Percentiles rank a stretch among this genome's conserved stretches.
Conservation (phyloP, 2,888 invertebrate genomes). For the Tinea trinotella region DNA sequence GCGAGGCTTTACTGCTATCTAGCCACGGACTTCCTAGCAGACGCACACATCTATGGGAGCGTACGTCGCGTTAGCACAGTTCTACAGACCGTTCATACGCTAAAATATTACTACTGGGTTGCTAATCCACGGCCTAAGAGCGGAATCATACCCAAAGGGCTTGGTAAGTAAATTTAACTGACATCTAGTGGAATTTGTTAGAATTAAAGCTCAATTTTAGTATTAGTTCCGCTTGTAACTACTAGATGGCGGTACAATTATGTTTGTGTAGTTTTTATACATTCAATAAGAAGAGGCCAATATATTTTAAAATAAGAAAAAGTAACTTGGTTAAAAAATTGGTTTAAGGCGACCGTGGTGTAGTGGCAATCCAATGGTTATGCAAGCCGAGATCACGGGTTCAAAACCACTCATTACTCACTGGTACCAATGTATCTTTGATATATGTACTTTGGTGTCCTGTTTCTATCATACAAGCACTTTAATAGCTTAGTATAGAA, state of each 20-base stretch:
- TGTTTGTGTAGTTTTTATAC: too few relatives aligned
- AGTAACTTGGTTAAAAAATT: too few relatives aligned
- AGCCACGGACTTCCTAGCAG: constrained; percentile 98
- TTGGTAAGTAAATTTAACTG: constrained; percentile 77
- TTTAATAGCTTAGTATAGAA: too few relatives aligned
- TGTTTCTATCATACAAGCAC: too few relatives aligned
- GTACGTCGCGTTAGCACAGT: constrained; percentile 97
- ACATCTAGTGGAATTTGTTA: neutral
- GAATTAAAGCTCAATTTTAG: neutral
- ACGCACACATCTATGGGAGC: constrained; percentile 97
- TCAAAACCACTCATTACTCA: too few relatives aligned
- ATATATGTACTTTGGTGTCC: too few relatives aligned
- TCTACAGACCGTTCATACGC: constrained; percentile 96
- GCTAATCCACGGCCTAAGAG: constrained; percentile 95
- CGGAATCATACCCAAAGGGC: constrained; percentile 94
- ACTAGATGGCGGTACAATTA: neutral
- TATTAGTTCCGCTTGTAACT: neutral
- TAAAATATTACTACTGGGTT: constrained; percentile 99
- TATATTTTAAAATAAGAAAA: too few relatives aligned
- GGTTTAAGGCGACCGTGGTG: too few relatives aligned
- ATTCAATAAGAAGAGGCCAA: too few relatives aligned
- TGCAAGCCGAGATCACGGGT: too few relatives aligned
- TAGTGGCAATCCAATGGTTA: too few relatives aligned
- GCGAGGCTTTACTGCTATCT: constrained; percentile 96
- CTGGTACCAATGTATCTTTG: too few relatives aligned